Percentiles rank a stretch among this genome's conserved stretches.
Evolutionary conservation across 1,140 invertebrate genomes (phyloP).

Genomic region (Drepana arcuata): DNA sequence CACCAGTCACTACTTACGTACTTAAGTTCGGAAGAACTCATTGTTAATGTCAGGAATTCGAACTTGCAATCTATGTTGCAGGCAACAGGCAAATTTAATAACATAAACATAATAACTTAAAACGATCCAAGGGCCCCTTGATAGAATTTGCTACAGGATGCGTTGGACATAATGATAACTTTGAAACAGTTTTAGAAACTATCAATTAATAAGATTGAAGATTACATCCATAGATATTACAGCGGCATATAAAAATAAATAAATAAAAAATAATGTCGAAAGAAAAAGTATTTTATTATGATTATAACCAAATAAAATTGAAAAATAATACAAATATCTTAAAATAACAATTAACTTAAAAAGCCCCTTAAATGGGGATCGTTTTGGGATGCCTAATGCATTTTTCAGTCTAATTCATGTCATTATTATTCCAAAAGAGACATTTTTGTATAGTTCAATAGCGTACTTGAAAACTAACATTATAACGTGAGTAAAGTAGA

Average conservation of each 20-base stretch:
- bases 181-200: too few species aligned
- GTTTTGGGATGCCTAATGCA: not conserved
- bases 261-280: conserved; percentile 8
- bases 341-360: conserved; percentile 3
- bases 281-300: conserved; percentile 4
- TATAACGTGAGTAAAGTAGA: not conserved
- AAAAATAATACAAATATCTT: conserved; percentile 5
- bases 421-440: not conserved
- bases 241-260: conserved; percentile 1
- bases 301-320: conserved; percentile 4
- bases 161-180: too few species aligned
- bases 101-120: too few species aligned
- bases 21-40: too few species aligned
- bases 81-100: too few species aligned
- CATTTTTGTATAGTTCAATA: not conserved
- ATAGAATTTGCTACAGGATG: too few species aligned
- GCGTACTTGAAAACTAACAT: not conserved
- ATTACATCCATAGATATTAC: too few species aligned
- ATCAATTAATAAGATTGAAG: too few species aligned
- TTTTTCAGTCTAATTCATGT: conserved; percentile 7
- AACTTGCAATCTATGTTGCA: too few species aligned
- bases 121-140: too few species aligned
- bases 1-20: too few species aligned
- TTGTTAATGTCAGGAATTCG: too few species aligned
- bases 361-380: not conserved